Evolutionary conservation across 2,888 invertebrate species (phyloP).

Genomic region (Automeris io): DNA sequence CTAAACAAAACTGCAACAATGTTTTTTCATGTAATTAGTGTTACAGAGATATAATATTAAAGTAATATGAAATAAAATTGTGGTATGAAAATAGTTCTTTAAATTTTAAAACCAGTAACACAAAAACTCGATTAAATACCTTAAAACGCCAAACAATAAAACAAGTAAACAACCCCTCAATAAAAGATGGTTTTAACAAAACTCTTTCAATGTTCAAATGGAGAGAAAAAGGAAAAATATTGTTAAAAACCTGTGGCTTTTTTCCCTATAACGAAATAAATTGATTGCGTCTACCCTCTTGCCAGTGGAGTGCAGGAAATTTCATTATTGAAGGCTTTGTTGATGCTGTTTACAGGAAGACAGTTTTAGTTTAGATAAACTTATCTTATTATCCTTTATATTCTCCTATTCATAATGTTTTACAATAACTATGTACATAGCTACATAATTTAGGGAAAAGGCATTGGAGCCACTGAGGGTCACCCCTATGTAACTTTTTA

Average conservation of each 20-base stretch:
- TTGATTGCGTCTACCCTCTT: constrained; percentile 17
- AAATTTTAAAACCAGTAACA: too few relatives aligned
- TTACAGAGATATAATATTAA: too few relatives aligned
- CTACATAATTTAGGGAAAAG: background rate
- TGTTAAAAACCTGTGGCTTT: constrained; percentile 13
- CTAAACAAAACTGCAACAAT: too few relatives aligned
- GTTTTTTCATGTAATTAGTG: too few relatives aligned
- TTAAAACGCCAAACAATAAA: background rate
- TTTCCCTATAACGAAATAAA: constrained; percentile 17
- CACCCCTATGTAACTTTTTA: background rate
- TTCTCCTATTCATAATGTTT: too few relatives aligned
- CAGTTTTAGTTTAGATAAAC: background rate
- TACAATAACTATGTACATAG: background rate
- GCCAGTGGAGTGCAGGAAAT: constrained; percentile 15
- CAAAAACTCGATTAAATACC: background rate
- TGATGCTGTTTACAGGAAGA: constrained; percentile 16
- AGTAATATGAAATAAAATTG: too few relatives aligned
- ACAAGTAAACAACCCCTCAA: constrained; percentile 2
- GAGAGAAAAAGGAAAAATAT: constrained; percentile 3
- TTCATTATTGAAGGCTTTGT: constrained; percentile 16
- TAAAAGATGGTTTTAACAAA: constrained; percentile 3
- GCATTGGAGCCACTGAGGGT: background rate
- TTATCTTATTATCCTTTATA: too few relatives aligned
- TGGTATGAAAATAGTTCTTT: too few relatives aligned
- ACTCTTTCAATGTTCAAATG: constrained; percentile 3